A percentile compares a stretch with the other conserved stretches of the same genome.
Conservation (phyloP, 1,140 invertebrate species). For the Bombus haemorrhoidalis region DNA sequence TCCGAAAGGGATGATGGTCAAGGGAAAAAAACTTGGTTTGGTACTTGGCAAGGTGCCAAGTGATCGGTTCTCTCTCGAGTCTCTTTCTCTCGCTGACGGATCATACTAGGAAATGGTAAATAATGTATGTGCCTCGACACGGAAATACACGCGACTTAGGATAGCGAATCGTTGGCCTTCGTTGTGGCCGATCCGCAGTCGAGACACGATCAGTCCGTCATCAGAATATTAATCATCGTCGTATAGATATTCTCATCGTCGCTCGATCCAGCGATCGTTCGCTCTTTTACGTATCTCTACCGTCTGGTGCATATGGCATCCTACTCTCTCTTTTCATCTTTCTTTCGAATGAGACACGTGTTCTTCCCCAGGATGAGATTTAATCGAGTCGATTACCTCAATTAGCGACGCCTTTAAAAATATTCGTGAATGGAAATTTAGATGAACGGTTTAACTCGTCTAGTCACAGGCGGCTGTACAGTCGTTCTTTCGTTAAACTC, state of each 20-base stretch:
- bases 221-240: conserved; percentile 76
- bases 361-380: conserved; percentile 39
- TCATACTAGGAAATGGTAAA: conserved; percentile 79
- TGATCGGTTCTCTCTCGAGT: conserved; percentile 11
- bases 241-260: conserved; percentile 73
- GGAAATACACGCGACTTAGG: conserved; percentile 72
- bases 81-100: conserved; percentile 47
- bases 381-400: conserved; percentile 12
- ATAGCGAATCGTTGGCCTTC: conserved; percentile 74
- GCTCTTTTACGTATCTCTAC: conserved; percentile 29
- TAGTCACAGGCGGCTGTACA: neutral
- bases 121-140: conserved; percentile 78
- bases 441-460: neutral
- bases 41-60: conserved; percentile 34
- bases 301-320: conserved; percentile 35
- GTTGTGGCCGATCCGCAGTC: conserved; percentile 70
- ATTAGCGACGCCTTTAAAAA: conserved; percentile 19
- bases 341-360: neutral
- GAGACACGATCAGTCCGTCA: conserved; percentile 74
- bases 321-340: conserved; percentile 31
- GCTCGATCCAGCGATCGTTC: conserved; percentile 64
- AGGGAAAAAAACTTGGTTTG: conserved; percentile 1
- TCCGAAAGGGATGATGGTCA: neutral
- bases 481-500: neutral
- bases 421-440: neutral